A percentile compares a stretch with the other conserved stretches of the same genome.
phyloP scores from a whole-genome alignment of 2,113 vertebrate genomes.

The Eudyptes chrysolophus region DNA sequence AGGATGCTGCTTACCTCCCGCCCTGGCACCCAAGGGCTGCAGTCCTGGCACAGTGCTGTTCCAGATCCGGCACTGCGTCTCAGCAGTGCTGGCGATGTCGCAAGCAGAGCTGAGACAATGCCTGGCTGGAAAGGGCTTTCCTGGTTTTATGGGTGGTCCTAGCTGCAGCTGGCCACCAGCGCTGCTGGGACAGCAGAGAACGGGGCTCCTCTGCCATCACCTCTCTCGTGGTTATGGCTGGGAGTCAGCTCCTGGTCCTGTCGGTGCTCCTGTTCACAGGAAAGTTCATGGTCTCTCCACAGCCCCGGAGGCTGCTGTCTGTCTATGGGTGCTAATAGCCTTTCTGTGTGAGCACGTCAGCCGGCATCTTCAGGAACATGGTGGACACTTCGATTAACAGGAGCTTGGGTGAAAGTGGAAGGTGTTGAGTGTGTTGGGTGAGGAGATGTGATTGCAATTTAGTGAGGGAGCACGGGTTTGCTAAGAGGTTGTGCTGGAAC shows the following conservation, averaged over 20 bases:
- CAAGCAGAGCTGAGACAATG: background rate
- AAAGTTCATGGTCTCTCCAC: background rate
- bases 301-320: background rate
- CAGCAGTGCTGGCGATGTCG: accelerated
- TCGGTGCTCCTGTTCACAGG: background rate
- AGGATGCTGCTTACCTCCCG: background rate
- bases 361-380: background rate
- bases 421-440: background rate
- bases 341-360: accelerated
- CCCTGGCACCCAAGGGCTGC: background rate
- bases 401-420: background rate
- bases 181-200: background rate
- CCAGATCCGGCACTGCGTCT: accelerated
- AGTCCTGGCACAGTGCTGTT: background rate
- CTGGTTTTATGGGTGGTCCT: background rate
- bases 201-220: background rate
- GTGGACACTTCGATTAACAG: accelerated
- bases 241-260: background rate
- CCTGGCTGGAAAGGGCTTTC: background rate
- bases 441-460: background rate
- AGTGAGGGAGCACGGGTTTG: background rate
- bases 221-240: accelerated
- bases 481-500: background rate
- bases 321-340: accelerated
- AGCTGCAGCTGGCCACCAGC: background rate